Evolutionary conservation across 2,113 vertebrate genomes (phyloP), one percentile per base, ranked within the genome.

Genomic region (Triplophysa tibetana): DNA sequence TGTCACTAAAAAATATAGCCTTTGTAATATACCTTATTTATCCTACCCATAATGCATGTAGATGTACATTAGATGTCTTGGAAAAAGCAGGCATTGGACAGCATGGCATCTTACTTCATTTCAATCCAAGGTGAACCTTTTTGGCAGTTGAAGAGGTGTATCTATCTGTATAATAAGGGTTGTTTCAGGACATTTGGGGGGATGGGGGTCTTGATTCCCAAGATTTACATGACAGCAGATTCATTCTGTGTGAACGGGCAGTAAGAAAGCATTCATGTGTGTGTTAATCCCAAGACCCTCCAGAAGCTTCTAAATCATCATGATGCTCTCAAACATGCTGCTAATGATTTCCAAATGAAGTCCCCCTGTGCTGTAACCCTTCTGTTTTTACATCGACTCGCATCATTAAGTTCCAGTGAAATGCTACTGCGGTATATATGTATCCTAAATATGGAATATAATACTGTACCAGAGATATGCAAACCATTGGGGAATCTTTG

Each of bases 221-320:
- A n/a, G 54, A n/a, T 23, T 13, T 17, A 60, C 13, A 73, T 23
- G 52, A 60, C 38, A 14, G 13, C 6, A 41, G 19, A 38, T n/a
- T 41, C 23, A 29, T 19, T 58, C n/a, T 73, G 29, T 73, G 26
- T 56, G 17, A 70, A 70, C 23, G 19, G 54, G 9, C n/a, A 58
- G 17, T 56, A 56, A 56, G 54, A 58, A n/a, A 58, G 19, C 7
- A 21, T 45, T 29, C 8, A 33, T 29, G 2, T 16, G 41, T 66
- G 52, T 52, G 68, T 38, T 33, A 75, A 58, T 48, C 78, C 78
- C 69, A 48, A 70, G 61, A 45, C 75, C 62, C 63, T 70, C 78
- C 84, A 80, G 86, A 84, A 83, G 76, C 83, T 81, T 66, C 56
- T 80, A 41, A 83, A 85, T 77, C 67, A 78, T 65, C 16, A 38